Conservation (phyloP, 2,797 vertebrate genomes). For the Cynodonichthys magdalenae region DNA sequence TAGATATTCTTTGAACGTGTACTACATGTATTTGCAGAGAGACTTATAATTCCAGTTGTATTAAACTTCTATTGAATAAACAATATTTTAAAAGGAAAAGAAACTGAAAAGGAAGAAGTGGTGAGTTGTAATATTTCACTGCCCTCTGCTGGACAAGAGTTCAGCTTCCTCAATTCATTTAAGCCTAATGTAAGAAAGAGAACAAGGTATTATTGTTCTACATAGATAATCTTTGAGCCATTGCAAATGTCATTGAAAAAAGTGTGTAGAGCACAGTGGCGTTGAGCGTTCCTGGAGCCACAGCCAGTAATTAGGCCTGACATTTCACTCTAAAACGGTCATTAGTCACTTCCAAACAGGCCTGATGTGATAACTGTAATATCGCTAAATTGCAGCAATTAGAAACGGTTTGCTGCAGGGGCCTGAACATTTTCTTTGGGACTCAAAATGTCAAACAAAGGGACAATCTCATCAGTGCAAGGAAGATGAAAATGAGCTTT, state of each 20-base stretch:
- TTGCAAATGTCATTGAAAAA: conserved; percentile 58
- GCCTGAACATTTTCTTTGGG: conserved; percentile 28
- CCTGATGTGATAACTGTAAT: conserved; percentile 69
- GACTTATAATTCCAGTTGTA: no score
- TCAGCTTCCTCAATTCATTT: conserved; percentile 2
- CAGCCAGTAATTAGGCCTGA: conserved; percentile 70
- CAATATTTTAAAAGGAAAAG: no score
- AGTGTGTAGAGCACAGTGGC: conserved; percentile 16
- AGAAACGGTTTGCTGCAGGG: conserved; percentile 59
- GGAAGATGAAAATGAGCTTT: conserved; percentile 42
- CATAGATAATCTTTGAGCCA: conserved; percentile 50
- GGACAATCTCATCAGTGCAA: conserved; percentile 55
- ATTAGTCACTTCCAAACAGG: conserved; percentile 64
- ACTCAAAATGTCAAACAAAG: conserved; percentile 71
- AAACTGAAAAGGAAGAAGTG: neutral
- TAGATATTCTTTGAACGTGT: no score
- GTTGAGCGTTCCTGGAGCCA: conserved; percentile 29
- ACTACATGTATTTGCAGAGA: no score
- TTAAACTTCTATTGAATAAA: no score
- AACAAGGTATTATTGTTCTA: conserved; percentile 38
- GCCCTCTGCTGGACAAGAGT: conserved; percentile 56
- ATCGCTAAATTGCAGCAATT: conserved; percentile 77
- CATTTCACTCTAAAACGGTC: conserved; percentile 72
- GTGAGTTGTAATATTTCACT: conserved; percentile 23
- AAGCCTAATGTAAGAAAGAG: conserved; percentile 6